These are phyloP conservation scores for Sepiola atlantica DNA, from an alignment of 2,888 invertebrate genomes.

Conservation along the genomic window DNA sequence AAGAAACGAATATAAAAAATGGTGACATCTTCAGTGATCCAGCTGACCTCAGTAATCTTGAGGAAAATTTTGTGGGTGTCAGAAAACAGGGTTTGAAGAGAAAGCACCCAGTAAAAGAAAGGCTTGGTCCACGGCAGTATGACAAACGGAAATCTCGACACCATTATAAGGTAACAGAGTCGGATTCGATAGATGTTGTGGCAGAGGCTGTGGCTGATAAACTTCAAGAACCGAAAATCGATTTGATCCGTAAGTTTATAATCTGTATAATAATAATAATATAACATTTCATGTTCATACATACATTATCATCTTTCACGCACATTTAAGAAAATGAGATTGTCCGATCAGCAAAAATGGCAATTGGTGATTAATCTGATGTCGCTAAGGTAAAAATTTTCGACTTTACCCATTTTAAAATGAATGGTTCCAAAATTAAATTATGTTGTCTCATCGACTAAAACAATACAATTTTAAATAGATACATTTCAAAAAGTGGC, in stretches of 20 bases:
- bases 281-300: too few relatives aligned
- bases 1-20: constrained; percentile 48
- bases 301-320: background rate
- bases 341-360: too few relatives aligned
- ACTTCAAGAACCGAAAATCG: constrained; percentile 61
- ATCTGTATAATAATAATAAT: background rate
- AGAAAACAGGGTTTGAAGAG: constrained; percentile 48
- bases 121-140: constrained; percentile 53
- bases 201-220: constrained; percentile 55
- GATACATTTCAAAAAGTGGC: too few relatives aligned
- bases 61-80: constrained; percentile 57
- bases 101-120: constrained; percentile 53
- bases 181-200: constrained; percentile 54
- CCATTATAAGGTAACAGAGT: constrained; percentile 52
- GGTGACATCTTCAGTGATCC: constrained; percentile 47
- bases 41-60: constrained; percentile 48
- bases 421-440: too few relatives aligned
- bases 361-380: too few relatives aligned
- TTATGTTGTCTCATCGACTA: too few relatives aligned
- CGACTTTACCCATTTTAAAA: too few relatives aligned
- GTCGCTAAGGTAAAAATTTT: too few relatives aligned
- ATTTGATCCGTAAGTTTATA: constrained; percentile 61
- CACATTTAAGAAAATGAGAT: background rate
- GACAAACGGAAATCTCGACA: constrained; percentile 53
- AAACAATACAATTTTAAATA: too few relatives aligned